Conservation (phyloP, 2,888 invertebrate genomes). For the Anorthoa munda region DNA sequence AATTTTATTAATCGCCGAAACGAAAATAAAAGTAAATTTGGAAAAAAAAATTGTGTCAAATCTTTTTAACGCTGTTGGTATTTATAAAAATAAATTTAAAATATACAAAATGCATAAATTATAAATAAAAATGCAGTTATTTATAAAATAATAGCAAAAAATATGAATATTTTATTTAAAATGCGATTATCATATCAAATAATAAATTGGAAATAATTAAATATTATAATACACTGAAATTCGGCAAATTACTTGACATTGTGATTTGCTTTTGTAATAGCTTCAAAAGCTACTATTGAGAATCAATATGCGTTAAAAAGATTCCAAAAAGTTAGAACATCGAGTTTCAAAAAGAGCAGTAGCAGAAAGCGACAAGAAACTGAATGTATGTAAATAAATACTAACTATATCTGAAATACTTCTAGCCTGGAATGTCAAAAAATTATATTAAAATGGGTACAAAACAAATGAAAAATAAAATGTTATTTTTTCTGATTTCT, state of each 20-base stretch:
- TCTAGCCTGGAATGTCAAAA: constrained; percentile 76
- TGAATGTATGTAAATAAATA: constrained; percentile 69
- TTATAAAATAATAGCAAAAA: not conserved
- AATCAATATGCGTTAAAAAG: constrained; percentile 50
- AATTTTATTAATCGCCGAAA: constrained; percentile 29
- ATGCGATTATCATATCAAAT: not conserved
- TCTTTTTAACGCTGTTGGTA: constrained; percentile 45
- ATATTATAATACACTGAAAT: not conserved
- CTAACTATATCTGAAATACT: constrained; percentile 79
- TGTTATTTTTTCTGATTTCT: not conserved
- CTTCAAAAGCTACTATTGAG: not conserved
- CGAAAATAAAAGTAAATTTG: constrained; percentile 46
- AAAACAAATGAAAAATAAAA: constrained; percentile 27
- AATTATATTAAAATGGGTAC: constrained; percentile 64
- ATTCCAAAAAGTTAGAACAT: constrained; percentile 56
- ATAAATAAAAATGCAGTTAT: not conserved
- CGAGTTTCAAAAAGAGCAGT: constrained; percentile 63
- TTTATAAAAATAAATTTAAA: not conserved
- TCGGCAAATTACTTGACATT: not conserved
- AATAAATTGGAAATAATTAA: not conserved
- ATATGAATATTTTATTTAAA: not conserved
- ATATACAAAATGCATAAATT: constrained; percentile 7
- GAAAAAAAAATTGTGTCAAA: constrained; percentile 36
- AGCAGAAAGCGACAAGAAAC: constrained; percentile 67
- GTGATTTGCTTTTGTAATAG: constrained; percentile 8